Conservation (phyloP, 2,888 invertebrate species). For the Unio pictorum region DNA sequence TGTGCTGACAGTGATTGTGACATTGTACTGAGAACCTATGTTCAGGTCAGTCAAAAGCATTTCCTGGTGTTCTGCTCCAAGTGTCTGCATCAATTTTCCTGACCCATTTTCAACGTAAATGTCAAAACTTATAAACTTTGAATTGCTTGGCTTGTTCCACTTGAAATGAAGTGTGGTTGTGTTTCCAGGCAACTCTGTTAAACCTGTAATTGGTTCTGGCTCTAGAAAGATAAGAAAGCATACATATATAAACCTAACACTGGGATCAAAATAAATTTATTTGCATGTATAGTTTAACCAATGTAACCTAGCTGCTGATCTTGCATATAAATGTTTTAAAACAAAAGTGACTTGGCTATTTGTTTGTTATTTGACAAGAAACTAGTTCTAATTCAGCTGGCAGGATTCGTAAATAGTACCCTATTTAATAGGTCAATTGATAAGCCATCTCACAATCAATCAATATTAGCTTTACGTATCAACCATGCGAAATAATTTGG, state of each 20-base stretch:
- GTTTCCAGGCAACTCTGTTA: slow-evolving; percentile 18
- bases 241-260: background rate
- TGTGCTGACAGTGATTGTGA: slow-evolving; percentile 36
- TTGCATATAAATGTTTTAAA: background rate
- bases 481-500: no score
- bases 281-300: no score
- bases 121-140: slow-evolving; percentile 13
- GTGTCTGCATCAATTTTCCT: slow-evolving; percentile 9
- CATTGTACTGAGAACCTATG: slow-evolving; percentile 41
- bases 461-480: no score
- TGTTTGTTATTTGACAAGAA: background rate
- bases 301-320: no score
- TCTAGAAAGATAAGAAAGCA: slow-evolving; percentile 12
- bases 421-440: no score
- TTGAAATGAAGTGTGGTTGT: slow-evolving; percentile 18
- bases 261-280: no score
- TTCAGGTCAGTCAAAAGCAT: slow-evolving; percentile 30
- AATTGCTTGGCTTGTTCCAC: slow-evolving; percentile 22
- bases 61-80: slow-evolving; percentile 13
- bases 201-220: slow-evolving; percentile 18
- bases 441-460: no score
- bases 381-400: no score
- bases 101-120: slow-evolving; percentile 10
- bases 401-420: no score
- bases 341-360: background rate